phyloP scores from a whole-genome alignment of 1,140 invertebrate genomes.

The Pseudachorutes palmiensis region DNA sequence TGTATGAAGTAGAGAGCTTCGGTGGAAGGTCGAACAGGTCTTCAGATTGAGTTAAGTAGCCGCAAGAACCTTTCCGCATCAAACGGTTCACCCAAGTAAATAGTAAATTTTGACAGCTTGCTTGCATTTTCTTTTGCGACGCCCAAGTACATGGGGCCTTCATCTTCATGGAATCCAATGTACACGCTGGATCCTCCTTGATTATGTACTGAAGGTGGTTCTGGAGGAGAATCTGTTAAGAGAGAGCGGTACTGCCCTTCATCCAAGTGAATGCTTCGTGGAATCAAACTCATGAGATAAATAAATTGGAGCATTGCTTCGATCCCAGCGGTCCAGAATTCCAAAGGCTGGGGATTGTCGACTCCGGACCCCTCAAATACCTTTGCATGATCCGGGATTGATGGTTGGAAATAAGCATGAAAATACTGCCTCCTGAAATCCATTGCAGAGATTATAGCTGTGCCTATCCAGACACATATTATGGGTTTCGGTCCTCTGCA shows the following conservation, averaged over 20 bases:
- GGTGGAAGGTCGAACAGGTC: slow-evolving; percentile 80
- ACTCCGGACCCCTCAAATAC: slow-evolving; percentile 4
- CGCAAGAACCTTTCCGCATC: slow-evolving; percentile 68
- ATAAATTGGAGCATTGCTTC: slow-evolving; percentile 32
- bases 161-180: slow-evolving; percentile 42
- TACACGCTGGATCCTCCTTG: slow-evolving; percentile 34
- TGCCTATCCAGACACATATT: slow-evolving; percentile 55
- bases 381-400: not conserved
- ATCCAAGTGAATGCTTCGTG: slow-evolving; percentile 41
- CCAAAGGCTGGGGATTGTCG: no score
- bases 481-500: slow-evolving; percentile 61
- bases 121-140: slow-evolving; percentile 68
- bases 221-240: slow-evolving; percentile 39
- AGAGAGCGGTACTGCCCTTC: slow-evolving; percentile 38
- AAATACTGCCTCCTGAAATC: slow-evolving; percentile 44
- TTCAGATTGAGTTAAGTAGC: slow-evolving; percentile 61
- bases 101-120: slow-evolving; percentile 61
- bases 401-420: not conserved
- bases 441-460: slow-evolving; percentile 54
- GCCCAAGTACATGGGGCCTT: slow-evolving; percentile 59
- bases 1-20: slow-evolving; percentile 53
- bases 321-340: slow-evolving; percentile 16
- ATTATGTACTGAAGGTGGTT: slow-evolving; percentile 34
- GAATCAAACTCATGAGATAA: slow-evolving; percentile 44
- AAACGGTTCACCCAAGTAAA: slow-evolving; percentile 84